Conservation (phyloP, 2,797 vertebrate genomes). For the Epinephelus coioides region DNA sequence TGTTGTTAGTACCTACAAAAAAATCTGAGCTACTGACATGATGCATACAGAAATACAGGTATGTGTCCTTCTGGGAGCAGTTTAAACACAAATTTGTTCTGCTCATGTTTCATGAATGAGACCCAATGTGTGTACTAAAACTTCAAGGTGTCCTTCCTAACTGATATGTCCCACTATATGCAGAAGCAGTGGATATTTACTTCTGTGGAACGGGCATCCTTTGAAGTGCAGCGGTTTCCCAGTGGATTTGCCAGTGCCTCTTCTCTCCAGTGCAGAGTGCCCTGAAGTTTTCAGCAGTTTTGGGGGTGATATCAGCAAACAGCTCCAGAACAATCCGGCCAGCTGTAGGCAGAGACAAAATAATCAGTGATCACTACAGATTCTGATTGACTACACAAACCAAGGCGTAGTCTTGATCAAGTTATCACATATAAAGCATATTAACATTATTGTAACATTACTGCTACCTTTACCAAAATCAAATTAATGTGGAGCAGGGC, state of each 20-base stretch:
- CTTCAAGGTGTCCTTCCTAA: constrained; percentile 11
- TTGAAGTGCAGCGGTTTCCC: constrained; percentile 96
- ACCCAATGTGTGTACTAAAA: neutral
- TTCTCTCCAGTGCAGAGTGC: constrained; percentile 97
- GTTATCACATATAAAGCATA: neutral
- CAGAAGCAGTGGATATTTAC: constrained; percentile 79
- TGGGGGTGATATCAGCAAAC: constrained; percentile 94
- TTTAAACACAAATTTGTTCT: no score
- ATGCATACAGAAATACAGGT: no score
- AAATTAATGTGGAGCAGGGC: neutral
- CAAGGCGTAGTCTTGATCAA: neutral
- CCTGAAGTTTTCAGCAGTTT: constrained; percentile 97
- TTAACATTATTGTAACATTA: neutral
- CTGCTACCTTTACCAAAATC: neutral
- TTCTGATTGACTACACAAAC: neutral
- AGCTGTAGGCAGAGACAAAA: constrained; percentile 77
- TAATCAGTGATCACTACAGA: neutral
- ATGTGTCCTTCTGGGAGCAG: neutral
- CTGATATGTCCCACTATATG: neutral
- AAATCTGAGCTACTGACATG: no score
- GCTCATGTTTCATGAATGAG: no score
- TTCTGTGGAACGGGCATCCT: constrained; percentile 97
- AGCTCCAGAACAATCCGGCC: constrained; percentile 94
- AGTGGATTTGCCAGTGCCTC: constrained; percentile 90
- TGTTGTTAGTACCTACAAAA: no score